These are phyloP conservation scores for Gopherus flavomarginatus DNA, from an alignment of 2,113 vertebrate species.

Conservation along the genomic window DNA sequence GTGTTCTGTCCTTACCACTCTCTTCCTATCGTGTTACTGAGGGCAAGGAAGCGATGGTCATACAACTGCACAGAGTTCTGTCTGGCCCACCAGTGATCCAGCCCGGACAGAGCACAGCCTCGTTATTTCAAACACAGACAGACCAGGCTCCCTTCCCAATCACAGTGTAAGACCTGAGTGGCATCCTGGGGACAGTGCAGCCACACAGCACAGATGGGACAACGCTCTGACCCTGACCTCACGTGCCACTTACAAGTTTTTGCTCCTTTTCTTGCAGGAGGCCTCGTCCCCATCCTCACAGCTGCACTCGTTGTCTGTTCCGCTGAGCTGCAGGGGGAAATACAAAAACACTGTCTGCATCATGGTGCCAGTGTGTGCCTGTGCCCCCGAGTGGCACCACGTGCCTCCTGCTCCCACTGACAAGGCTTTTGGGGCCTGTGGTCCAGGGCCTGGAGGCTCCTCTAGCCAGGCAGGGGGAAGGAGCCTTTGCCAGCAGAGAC, in stretches of 20 bases:
- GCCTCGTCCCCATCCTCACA: conserved; percentile 83
- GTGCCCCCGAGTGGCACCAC: neutral
- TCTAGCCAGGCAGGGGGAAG: neutral
- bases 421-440: neutral
- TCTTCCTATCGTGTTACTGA: neutral
- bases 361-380: neutral
- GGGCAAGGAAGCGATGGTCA: no score
- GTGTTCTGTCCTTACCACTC: rapidly evolving
- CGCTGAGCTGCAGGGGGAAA: conserved; percentile 82
- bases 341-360: neutral
- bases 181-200: neutral
- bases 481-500: neutral
- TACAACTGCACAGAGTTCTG: neutral
- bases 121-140: neutral
- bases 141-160: neutral
- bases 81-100: rapidly evolving
- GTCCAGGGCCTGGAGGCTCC: neutral
- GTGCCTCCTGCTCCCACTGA: neutral
- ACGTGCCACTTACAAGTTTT: conserved; percentile 89
- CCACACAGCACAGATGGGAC: neutral
- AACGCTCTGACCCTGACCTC: rapidly evolving
- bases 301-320: conserved; percentile 80
- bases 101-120: neutral
- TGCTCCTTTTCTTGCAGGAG: conserved; percentile 89
- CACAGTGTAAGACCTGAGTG: neutral